Percentiles rank a stretch among this genome's conserved stretches.
phyloP scores from a whole-genome alignment of 2,888 invertebrate species.

The Pimpla rufipes region DNA sequence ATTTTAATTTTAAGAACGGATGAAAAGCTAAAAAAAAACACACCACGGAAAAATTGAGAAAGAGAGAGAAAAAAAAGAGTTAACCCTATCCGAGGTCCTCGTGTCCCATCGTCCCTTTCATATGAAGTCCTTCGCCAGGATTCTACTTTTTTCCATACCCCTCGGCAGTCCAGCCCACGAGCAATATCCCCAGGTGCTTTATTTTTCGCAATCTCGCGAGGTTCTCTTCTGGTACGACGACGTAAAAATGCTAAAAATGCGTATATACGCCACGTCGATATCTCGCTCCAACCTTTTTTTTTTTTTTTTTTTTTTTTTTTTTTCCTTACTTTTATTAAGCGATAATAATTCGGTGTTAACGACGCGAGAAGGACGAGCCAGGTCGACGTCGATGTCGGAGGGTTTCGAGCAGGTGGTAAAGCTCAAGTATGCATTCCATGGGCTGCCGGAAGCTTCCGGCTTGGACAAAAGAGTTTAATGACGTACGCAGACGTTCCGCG shows the following conservation, averaged over 20 bases:
- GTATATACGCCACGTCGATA: not conserved
- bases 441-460: conserved; percentile 45
- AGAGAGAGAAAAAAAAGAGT: not conserved
- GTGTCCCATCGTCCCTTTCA: not conserved
- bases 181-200: conserved; percentile 6
- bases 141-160: conserved; percentile 12
- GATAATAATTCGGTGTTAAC: conserved; percentile 29
- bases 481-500: conserved; percentile 55
- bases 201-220: conserved; percentile 19
- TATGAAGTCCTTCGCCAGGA: conserved; percentile 4
- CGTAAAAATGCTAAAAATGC: not conserved
- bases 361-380: conserved; percentile 4
- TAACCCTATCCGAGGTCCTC: conserved; percentile 4
- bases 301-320: not conserved
- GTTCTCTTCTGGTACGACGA: not conserved
- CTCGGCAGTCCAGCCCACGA: not conserved
- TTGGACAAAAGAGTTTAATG: conserved; percentile 62
- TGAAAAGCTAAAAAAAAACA: not conserved
- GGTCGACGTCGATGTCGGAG: not conserved
- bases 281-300: conserved; percentile 5
- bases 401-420: conserved; percentile 10
- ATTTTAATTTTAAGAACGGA: conserved; percentile 12
- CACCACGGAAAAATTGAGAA: no score
- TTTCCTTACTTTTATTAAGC: not conserved
- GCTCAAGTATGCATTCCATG: conserved; percentile 37